Conservation (phyloP, 2,113 vertebrate genomes). For the Neodon shergylaensis region DNA sequence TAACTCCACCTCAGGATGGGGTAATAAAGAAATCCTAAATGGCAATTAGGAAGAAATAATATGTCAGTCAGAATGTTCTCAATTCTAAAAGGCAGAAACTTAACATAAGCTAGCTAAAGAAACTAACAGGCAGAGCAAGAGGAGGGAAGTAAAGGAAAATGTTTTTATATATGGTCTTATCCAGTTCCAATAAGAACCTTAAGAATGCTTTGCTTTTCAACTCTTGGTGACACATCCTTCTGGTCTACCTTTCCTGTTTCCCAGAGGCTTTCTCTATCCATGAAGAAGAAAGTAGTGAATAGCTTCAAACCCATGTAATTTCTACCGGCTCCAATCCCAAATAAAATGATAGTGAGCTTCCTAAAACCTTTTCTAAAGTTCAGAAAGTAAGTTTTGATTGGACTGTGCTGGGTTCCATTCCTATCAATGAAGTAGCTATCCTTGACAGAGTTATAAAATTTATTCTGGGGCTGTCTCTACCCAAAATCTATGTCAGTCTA, state of each 20-base stretch:
- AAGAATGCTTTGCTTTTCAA: neutral
- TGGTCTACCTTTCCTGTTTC: neutral
- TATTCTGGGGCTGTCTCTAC: neutral
- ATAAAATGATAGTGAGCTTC: neutral
- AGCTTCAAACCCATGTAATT: neutral
- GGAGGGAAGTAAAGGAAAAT: neutral
- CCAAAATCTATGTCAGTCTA: neutral
- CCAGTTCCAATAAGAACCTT: neutral
- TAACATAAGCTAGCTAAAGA: neutral
- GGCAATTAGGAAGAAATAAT: neutral
- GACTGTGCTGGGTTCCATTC: neutral
- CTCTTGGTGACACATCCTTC: neutral
- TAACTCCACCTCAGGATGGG: neutral
- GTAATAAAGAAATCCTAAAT: neutral
- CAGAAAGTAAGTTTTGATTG: conserved; percentile 4
- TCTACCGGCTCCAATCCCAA: neutral
- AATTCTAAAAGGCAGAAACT: neutral
- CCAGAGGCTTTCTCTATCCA: neutral
- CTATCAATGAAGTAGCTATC: neutral
- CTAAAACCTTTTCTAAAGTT: neutral
- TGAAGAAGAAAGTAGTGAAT: neutral
- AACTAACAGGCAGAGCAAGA: neutral
- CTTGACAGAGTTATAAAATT: neutral
- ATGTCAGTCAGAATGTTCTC: neutral
- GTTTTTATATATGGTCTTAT: neutral